Evolutionary conservation across 2,113 vertebrate species (phyloP).

Genomic region (Delphinapterus leucas): DNA sequence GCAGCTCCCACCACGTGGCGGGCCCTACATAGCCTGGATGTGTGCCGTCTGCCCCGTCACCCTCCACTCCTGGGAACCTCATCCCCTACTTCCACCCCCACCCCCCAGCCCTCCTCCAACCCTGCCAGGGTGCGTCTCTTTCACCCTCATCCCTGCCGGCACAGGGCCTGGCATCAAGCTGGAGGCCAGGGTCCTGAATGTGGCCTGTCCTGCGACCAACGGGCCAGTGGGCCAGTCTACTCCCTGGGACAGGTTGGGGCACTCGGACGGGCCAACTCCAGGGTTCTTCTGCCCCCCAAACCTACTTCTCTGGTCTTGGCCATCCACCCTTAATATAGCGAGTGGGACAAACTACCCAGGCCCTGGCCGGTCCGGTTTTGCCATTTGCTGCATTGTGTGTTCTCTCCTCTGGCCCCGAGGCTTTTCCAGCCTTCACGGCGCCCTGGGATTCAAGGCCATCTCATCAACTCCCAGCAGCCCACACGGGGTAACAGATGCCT

Average conservation of each 20-base stretch:
- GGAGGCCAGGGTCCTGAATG: background rate
- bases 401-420: background rate
- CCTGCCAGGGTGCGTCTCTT: background rate
- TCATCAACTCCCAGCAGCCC: background rate
- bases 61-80: background rate
- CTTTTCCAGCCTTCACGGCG: background rate
- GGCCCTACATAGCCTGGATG: background rate
- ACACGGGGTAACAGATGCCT: background rate
- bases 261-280: rapidly evolving
- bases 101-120: too few relatives aligned
- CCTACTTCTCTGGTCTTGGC: background rate
- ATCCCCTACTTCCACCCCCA: background rate
- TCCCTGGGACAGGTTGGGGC: background rate
- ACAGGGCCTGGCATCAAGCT: rapidly evolving
- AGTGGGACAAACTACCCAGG: background rate
- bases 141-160: background rate
- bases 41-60: too few relatives aligned
- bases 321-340: background rate
- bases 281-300: background rate
- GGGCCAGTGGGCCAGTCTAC: background rate
- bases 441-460: background rate
- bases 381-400: background rate
- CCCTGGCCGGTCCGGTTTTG: too few relatives aligned
- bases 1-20: rapidly evolving
- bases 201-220: background rate